Conservation (phyloP, 2,113 vertebrate species). For the Nothobranchius kuhntae region DNA sequence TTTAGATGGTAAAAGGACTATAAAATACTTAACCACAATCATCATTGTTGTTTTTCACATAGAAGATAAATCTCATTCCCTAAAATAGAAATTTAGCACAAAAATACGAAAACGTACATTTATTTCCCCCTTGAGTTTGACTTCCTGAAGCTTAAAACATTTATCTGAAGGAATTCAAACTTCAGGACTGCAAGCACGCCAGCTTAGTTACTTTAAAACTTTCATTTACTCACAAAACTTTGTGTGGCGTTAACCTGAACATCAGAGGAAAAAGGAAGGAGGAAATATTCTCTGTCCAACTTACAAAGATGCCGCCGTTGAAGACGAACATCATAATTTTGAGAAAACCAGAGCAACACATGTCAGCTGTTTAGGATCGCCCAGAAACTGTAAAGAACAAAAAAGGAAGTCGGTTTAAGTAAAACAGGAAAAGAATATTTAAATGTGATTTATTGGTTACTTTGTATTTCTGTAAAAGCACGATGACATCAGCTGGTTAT, state of each 20-base stretch:
- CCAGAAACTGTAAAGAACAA: slow-evolving; percentile 31
- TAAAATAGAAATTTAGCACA: too few relatives aligned
- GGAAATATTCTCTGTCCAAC: slow-evolving; percentile 43
- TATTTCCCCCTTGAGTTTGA: too few relatives aligned
- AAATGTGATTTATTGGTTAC: not conserved
- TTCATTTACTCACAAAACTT: not conserved
- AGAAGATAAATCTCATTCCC: too few relatives aligned
- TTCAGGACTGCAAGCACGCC: too few relatives aligned
- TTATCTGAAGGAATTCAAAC: too few relatives aligned
- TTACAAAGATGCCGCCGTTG: slow-evolving; percentile 85
- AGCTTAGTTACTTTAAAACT: too few relatives aligned
- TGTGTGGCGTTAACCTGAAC: not conserved
- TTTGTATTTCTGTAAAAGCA: slow-evolving; percentile 1
- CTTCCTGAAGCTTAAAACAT: too few relatives aligned
- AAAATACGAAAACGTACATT: too few relatives aligned
- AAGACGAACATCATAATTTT: slow-evolving; percentile 84
- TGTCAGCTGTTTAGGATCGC: slow-evolving; percentile 52
- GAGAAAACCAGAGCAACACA: slow-evolving; percentile 80
- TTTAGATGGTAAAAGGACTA: too few relatives aligned
- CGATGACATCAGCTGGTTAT: slow-evolving; percentile 36
- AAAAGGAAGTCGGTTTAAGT: not conserved
- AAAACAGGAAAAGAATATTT: not conserved
- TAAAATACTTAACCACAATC: too few relatives aligned
- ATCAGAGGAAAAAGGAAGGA: not conserved
- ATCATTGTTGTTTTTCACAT: too few relatives aligned